These are phyloP conservation scores for Ornithoptera alexandrae DNA, from an alignment of 2,888 invertebrate genomes.

Conservation along the genomic window DNA sequence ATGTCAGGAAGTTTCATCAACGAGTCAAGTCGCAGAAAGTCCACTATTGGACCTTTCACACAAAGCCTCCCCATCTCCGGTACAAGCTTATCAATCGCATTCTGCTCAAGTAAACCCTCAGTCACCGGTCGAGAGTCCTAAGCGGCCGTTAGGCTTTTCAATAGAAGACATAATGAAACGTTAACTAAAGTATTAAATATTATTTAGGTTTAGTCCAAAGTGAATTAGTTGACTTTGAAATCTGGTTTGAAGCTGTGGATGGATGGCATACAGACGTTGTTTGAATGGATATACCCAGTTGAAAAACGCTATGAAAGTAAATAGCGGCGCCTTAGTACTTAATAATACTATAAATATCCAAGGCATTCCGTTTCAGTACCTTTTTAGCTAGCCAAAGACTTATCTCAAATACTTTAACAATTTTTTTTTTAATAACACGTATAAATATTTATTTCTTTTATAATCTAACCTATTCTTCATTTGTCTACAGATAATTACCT, in stretches of 20 bases:
- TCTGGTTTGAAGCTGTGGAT: constrained; percentile 33
- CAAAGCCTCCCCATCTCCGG: constrained; percentile 64
- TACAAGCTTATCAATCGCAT: constrained; percentile 50
- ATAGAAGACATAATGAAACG: constrained; percentile 95
- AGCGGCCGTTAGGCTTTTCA: constrained; percentile 85
- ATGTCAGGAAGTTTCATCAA: constrained; percentile 76
- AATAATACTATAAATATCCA: constrained; percentile 2
- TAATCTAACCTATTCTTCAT: constrained; percentile 3
- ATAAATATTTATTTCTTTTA: constrained; percentile 23
- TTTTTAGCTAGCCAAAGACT: constrained; percentile 51
- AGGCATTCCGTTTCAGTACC: constrained; percentile 37
- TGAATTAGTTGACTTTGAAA: constrained; percentile 30
- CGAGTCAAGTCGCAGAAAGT: constrained; percentile 69
- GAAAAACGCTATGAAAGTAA: constrained; percentile 10
- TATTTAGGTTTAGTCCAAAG: constrained; percentile 33
- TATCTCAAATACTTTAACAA: constrained; percentile 39
- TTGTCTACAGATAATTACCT: constrained; percentile 13
- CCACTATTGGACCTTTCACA: constrained; percentile 80
- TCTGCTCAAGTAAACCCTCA: constrained; percentile 48
- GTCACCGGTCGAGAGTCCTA: constrained; percentile 66
- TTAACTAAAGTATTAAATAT: constrained; percentile 60
- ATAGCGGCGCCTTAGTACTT: neutral
- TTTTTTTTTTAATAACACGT: constrained; percentile 33
- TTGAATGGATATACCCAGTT: neutral
- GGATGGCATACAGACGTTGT: constrained; percentile 34